Evolutionary conservation across 2,113 vertebrate genomes (phyloP).

Genomic region (cattle (Bos taurus)): ARS-UCD2.0 NC_037341.1:43854001-43854500

Average conservation of each 20-base stretch:
- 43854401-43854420: background rate
- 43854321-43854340: background rate
- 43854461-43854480: background rate
- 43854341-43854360: background rate
- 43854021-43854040: background rate
- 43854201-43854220: background rate
- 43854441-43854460: background rate
- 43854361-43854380: background rate
- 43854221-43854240: background rate
- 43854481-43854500: background rate
- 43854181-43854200: background rate
- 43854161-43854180: background rate
- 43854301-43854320: background rate
- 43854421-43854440: background rate
- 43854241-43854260: background rate
- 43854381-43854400: background rate
- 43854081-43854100: background rate
- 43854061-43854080: background rate
- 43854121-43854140: background rate
- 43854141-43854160: background rate
- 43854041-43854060: background rate
- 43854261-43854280: background rate
- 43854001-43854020: background rate
- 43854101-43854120: background rate
- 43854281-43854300: background rate